Evolutionary conservation across 2,888 invertebrate genomes (phyloP), one percentile per base, ranked within the genome.

Genomic region (Gasteruption jaculator): DNA sequence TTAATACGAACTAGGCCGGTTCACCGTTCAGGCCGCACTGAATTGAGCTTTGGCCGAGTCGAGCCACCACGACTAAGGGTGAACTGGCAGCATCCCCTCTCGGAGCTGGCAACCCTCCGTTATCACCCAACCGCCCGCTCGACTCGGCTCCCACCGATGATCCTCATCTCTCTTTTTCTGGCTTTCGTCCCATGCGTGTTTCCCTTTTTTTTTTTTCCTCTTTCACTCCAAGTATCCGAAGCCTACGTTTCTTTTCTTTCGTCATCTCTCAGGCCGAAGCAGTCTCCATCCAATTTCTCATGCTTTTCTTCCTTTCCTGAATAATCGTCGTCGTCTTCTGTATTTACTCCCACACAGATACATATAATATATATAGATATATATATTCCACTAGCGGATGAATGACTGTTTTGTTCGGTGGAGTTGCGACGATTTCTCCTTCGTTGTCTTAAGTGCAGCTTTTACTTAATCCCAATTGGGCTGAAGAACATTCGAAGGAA

Each of bases 11-110:
- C 59, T 68, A 68, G 68, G 68, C 68, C 68, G 68, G 63, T 62
- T 61, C 61, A 65, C 61, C 66, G 66, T 66, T 68, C 63, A 65
- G 68, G 68, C 68, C 68, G 68, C 63, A 68, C 68, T 68, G 67
- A 66, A 56, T 52, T 53, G 53, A 52, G 54, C 48, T 54, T 53
- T 51, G 47, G 33, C 45, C 53, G 55, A 56, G 49, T 52, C 55
- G 50, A 54, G 53, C 55, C 53, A 48, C 53, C 49, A 53, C 55
- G 50, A 56, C 55, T 57, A 59, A 60, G 56, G 60, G 58, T 60
- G 60, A 60, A 61, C 57, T 54, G 39, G 19, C 29, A 48, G 50
- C 54, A 54, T 50, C 56, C 56, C 52, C 55, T 53, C 52, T 57
- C 50, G 53, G 45, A 44, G 52, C n/a, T n/a, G n/a, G n/a, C n/a